phyloP scores from a whole-genome alignment of 2,113 vertebrate species.

The Corvus cornix region DNA sequence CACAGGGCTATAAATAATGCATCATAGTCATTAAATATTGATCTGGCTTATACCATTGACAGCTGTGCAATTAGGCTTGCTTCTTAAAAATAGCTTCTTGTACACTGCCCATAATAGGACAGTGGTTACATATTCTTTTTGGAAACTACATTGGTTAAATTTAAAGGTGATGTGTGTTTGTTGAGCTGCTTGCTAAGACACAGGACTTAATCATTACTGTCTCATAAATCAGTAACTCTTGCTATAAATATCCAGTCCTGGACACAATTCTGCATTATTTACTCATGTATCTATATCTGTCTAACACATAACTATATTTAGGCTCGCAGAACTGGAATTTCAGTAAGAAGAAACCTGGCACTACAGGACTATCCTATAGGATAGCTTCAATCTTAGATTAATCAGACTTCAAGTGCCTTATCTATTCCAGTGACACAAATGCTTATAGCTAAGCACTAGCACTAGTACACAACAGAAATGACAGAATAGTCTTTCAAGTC shows the following conservation, averaged over 20 bases:
- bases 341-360: neutral
- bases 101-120: slow-evolving; percentile 17
- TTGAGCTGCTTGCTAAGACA: neutral
- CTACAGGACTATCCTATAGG: neutral
- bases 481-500: neutral
- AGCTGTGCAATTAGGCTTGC: slow-evolving; percentile 57
- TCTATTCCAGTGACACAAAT: neutral
- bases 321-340: neutral
- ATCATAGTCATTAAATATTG: slow-evolving; percentile 78
- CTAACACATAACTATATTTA: neutral
- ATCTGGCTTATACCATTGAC: slow-evolving; percentile 69
- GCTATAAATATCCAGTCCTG: slow-evolving; percentile 14
- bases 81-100: slow-evolving; percentile 43
- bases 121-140: slow-evolving; percentile 46
- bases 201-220: neutral
- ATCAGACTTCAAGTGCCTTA: neutral
- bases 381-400: neutral
- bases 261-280: neutral
- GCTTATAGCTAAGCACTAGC: neutral
- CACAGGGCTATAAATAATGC: slow-evolving; percentile 75
- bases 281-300: neutral
- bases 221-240: neutral
- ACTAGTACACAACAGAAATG: neutral
- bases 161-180: slow-evolving; percentile 2
- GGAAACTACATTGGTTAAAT: slow-evolving; percentile 29